Evolutionary conservation across 2,888 invertebrate species (phyloP), one percentile per base, ranked within the genome.

Genomic region (Axea sp.): DNA sequence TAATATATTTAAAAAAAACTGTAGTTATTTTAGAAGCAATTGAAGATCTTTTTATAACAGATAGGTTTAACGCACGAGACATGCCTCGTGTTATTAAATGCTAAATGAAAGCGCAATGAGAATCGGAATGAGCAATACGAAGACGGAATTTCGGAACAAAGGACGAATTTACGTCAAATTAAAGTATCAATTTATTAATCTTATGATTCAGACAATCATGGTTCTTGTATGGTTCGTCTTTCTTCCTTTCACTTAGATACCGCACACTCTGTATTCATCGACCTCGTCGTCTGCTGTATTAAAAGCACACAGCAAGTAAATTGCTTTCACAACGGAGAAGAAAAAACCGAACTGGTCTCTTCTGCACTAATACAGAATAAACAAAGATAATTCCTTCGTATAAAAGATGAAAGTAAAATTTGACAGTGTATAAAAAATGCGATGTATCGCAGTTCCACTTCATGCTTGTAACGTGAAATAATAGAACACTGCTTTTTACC

Each of bases 261-360:
- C n/a, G 19, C 60, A 17, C 43, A 64, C 62, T 78, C 76, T 77
- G 76, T 77, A 77, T 77, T 74, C 77, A 76, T 79, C 77, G 73
- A 67, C 69, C 41, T 60, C 43, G 30, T 51, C 68, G 33, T 41
- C 59, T 53, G 55, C 67, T 33, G 75, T 71, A 76, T 76, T 72
- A 75, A 78, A 78, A 74, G 45, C 69, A 74, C 59, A 72, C 75
- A 72, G 39, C 62, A 65, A 43, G 49, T 57, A 75, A 76, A 76
- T 75, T 74, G 78, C 73, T 65, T 47, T 64, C 28, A 8, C 26
- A 24, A 14, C 12, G 30, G 6, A 37, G 30, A 47, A 31, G 28
- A 28, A 53, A 43, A 19, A 57, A 22, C 2, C 11, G 15, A 22
- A 5, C 24, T 15, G 14, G 33, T 35, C 45, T 41, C 37, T 45